Evolutionary conservation across 1,140 invertebrate genomes (phyloP), one percentile per base, ranked within the genome.

Genomic region (Listronotus bonariensis): DNA sequence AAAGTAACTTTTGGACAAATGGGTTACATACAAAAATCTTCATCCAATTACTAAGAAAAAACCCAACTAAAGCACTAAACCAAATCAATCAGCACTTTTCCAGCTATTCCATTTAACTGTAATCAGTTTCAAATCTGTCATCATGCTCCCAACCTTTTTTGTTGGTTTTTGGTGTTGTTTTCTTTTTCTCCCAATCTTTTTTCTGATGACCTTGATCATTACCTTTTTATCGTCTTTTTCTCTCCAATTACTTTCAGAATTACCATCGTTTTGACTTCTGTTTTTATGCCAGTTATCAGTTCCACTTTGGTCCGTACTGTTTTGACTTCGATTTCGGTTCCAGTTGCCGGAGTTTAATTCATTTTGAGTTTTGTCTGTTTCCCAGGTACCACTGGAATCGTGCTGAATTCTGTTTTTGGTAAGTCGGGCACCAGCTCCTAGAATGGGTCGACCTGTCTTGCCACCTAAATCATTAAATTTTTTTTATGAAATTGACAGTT

Each of bases 141-240:
- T 75, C 73, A 54, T 75, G 73, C 55, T 75, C 70, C 72, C 72
- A 75, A 34, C 72, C 68, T 55, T 75, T 75, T n/a, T 52, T 61
- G 34, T n/a, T 38, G 6, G n/a, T 20, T 45, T 60, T 66, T 8
- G 67, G 38, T 15, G 58, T 58, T 1, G 55, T n/a, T 42, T 70
- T 68, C 15, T 66, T 71, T 17, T 60, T 65, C 12, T 48, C 48
- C 36, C 64, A 41, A 6, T 61, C 62, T 48, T 70, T 68, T 17
- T 65, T 49, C 41, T 68, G 67, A 10, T 41, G 55, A 18, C 51
- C 56, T 45, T 61, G 58, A 46, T 57, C 42, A 54, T 41, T 48
- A 45, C 43, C 41, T 46, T 57, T 31, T 65, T 64, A 31, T 62
- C 61, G 6, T 63, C 64, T 49, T 34, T 63, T 17, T 70, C 68